Conservation (phyloP, 2,113 vertebrate genomes). For the Elaphurus davidianus region DNA sequence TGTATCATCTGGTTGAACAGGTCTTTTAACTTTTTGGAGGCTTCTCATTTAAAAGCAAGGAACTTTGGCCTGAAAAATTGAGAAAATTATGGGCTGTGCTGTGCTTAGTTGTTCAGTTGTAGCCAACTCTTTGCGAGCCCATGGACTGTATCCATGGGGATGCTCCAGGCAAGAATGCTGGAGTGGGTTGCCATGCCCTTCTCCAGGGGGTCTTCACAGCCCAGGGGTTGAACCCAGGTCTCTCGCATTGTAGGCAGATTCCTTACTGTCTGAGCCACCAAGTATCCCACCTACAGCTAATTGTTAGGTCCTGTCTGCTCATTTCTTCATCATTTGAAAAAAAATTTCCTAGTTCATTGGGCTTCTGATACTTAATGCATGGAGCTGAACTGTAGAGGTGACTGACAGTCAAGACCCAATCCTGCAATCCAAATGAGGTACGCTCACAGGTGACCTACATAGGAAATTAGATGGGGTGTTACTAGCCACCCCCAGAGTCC, state of each 20-base stretch:
- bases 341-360: neutral
- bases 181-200: neutral
- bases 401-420: neutral
- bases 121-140: neutral
- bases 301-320: neutral
- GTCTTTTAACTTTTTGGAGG: neutral
- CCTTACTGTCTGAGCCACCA: neutral
- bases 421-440: no score
- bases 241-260: neutral
- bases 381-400: neutral
- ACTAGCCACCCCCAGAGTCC: neutral
- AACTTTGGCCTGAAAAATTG: neutral
- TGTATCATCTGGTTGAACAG: neutral
- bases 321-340: neutral
- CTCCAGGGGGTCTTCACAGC: neutral
- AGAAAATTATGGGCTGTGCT: neutral
- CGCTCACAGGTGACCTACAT: neutral
- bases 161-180: neutral
- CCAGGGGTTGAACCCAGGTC: neutral
- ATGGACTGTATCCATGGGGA: neutral
- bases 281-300: neutral
- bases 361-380: neutral
- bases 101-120: accelerated
- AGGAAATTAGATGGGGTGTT: neutral
- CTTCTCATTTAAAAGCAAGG: neutral